phyloP scores from a whole-genome alignment of 37 sponge, comb jelly and placozoan genomes.

The Crambe crambe region DNA sequence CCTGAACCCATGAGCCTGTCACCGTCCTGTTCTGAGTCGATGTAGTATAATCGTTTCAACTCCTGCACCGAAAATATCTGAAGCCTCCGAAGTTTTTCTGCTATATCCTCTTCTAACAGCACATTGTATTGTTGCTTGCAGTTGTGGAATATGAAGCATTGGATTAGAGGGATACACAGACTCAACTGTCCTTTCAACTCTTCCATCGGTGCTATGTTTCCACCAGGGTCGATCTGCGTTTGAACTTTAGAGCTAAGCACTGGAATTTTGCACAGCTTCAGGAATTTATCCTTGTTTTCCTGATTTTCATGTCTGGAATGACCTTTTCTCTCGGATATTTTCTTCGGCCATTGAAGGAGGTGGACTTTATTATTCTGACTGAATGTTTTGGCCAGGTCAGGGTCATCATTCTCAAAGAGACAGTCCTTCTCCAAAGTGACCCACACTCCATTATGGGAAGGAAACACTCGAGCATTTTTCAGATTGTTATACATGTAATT shows the following conservation, averaged over 20 bases:
- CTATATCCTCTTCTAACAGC: not conserved
- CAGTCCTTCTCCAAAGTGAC: constrained; percentile 15
- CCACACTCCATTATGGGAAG: constrained; percentile 31
- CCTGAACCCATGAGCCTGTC: not conserved
- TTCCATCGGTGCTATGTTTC: not conserved
- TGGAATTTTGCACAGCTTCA: constrained; percentile 28
- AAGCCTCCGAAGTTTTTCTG: constrained; percentile 14
- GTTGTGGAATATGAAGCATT: constrained; percentile 15
- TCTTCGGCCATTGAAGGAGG: constrained; percentile 40
- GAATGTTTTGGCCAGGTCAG: constrained; percentile 28
- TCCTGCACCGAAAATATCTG: constrained; percentile 13
- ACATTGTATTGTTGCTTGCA: not conserved
- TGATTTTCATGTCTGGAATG: not conserved
- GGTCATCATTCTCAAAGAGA: constrained; percentile 36
- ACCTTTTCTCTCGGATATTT: not conserved
- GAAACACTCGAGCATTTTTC: constrained; percentile 23
- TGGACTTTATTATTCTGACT: constrained; percentile 9
- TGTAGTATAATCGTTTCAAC: constrained; percentile 13
- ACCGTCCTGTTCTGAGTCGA: constrained; percentile 22
- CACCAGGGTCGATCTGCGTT: not conserved
- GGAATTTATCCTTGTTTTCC: constrained; percentile 6
- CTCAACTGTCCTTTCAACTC: constrained; percentile 12
- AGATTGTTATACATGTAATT: constrained; percentile 11
- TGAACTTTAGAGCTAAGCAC: constrained; percentile 5
- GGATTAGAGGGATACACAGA: constrained; percentile 26